Base-by-base conservation (phyloP, 2,888 invertebrate genomes). In the Tenthredo scrophulariae region DNA sequence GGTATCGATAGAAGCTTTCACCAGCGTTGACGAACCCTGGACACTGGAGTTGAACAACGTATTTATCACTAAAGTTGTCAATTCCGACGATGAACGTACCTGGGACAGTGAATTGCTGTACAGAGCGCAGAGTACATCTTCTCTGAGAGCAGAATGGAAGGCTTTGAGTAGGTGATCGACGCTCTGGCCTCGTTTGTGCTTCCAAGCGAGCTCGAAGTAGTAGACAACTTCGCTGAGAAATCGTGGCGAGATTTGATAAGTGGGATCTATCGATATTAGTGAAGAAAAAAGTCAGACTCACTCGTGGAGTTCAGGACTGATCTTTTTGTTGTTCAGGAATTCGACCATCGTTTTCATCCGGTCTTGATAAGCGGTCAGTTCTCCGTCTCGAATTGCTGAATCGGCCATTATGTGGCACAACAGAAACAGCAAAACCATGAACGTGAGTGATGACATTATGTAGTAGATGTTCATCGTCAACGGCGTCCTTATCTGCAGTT, bases 181-280 rank as follows among this genome's bases (percentile, higher is more conserved):
- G 67, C 86, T 79, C 58, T 87, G 86, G 4, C 88, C 87, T 83
- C 86, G 85, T 3, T 84, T 86, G 18, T 87, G 87, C 13, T 67
- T 75, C 90, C 90, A 90, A 46, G 89, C 84, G 50, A 86, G 89
- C 74, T 90, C 89, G 80, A 87, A 90, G 79, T 90, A 87, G n/a
- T 22, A 72, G 37, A 67, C n/a, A n/a, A 72, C 84, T 46, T 84
- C 84, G 15, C 72, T 72, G n/a, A 33, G 6, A 5, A 83, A 33
- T 26, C 18, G 22, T 58, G 62, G 62, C 1, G 40, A 9, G 10
- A 80, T 37, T 50, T 15, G 22, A 33, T 22, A 5, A 40, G 22
- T 6, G 0, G 5, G 6, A 10, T n/a, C 37, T 18, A 4, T 22
- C 13, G 74, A 22, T 33, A 22, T 40, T 7, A 5, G 4, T 6